Evolutionary conservation across 2,113 vertebrate genomes (phyloP).

Genomic region (Trichechus manatus): DNA sequence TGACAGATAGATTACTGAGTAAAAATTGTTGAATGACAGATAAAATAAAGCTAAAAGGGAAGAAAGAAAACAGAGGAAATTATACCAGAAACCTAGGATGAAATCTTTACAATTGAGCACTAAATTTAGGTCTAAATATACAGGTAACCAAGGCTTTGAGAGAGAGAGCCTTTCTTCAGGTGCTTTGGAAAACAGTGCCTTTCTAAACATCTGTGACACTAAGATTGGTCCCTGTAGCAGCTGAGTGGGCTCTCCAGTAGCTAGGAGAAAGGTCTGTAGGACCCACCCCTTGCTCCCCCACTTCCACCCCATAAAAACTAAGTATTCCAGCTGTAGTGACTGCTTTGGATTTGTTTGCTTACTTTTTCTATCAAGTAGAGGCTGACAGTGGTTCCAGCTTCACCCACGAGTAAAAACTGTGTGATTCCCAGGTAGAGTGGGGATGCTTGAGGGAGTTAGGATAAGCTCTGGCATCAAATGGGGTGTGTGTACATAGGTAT

Average conservation of each 20-base stretch:
- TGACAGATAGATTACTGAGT: neutral
- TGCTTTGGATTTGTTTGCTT: neutral
- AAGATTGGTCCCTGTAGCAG: neutral
- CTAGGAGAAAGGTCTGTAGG: neutral
- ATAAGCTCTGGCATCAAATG: neutral
- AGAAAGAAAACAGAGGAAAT: neutral
- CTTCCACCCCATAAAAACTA: neutral
- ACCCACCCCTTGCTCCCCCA: neutral
- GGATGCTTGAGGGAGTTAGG: neutral
- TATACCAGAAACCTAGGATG: neutral
- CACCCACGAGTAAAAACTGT: neutral
- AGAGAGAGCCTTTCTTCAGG: neutral
- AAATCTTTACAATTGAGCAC: neutral
- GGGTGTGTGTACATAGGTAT: neutral
- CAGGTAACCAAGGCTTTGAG: neutral
- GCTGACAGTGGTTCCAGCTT: neutral
- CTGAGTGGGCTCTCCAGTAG: neutral
- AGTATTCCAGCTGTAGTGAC: neutral
- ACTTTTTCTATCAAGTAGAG: neutral
- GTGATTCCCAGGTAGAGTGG: neutral
- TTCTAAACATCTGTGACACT: neutral
- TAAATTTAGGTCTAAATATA: slow-evolving; percentile 1
- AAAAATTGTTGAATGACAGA: neutral
- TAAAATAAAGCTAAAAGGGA: neutral
- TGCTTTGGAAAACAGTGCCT: neutral